Conservation (phyloP, 2,888 invertebrate species). For the Chaetoderma sp. region DNA sequence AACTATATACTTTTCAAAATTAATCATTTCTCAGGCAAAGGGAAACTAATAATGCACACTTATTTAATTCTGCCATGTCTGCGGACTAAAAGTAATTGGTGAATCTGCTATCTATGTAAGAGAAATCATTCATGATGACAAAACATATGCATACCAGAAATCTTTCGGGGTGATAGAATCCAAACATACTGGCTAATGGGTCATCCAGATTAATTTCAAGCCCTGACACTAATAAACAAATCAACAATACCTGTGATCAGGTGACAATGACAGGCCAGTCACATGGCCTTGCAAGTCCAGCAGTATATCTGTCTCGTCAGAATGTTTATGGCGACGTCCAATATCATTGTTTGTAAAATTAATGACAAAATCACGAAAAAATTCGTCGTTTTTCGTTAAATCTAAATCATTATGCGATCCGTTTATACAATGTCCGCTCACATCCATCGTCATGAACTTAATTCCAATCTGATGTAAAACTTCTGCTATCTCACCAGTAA, state of each 20-base stretch:
- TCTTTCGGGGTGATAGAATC: too few species aligned
- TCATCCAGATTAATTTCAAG: too few species aligned
- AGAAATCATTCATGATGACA: too few species aligned
- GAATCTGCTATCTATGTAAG: too few species aligned
- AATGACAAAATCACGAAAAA: constrained; percentile 46
- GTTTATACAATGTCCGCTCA: constrained; percentile 15
- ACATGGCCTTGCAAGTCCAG: constrained; percentile 88
- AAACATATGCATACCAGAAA: too few species aligned
- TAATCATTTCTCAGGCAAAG: too few species aligned
- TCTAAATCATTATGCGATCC: constrained; percentile 23
- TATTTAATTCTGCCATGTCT: too few species aligned
- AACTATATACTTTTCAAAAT: too few species aligned
- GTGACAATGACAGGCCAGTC: constrained; percentile 86
- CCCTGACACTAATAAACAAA: too few species aligned
- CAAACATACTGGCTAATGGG: too few species aligned
- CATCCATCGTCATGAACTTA: constrained; percentile 39
- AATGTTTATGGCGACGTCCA: constrained; percentile 36
- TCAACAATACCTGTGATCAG: constrained; percentile 81
- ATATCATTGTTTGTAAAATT: constrained; percentile 53
- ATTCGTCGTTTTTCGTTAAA: constrained; percentile 19
- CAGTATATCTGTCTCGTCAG: constrained; percentile 81
- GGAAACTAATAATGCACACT: too few species aligned
- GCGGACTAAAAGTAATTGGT: too few species aligned
- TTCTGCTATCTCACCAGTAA: constrained; percentile 55
- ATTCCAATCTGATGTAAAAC: constrained; percentile 52